phyloP scores from a whole-genome alignment of 2,113 vertebrate species.

The Leiothrix lutea region DNA sequence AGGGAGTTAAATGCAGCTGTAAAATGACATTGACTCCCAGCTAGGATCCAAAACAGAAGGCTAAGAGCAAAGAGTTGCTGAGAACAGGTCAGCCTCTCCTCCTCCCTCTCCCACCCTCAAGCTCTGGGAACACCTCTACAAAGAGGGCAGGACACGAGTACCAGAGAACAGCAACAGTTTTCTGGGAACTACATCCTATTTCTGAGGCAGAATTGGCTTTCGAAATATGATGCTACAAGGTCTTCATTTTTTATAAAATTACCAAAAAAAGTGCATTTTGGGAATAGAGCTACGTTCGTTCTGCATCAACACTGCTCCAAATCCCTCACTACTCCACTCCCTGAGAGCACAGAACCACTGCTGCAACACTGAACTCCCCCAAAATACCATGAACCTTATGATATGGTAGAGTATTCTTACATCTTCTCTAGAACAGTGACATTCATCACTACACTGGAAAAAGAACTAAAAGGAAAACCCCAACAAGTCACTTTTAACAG shows the following conservation, averaged over 20 bases:
- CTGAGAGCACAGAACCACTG: background rate
- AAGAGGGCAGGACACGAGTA: background rate
- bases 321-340: background rate
- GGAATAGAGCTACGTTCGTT: background rate
- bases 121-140: fast-evolving
- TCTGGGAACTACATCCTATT: background rate
- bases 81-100: background rate
- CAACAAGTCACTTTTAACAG: background rate
- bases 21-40: background rate
- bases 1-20: slow-evolving; percentile 15
- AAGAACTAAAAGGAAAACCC: background rate
- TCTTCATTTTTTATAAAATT: background rate
- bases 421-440: background rate
- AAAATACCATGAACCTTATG: background rate
- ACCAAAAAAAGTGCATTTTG: background rate
- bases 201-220: background rate
- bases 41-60: background rate
- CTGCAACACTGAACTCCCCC: background rate
- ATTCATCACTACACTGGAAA: background rate
- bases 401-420: fast-evolving
- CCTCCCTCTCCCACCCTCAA: background rate
- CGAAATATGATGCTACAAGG: background rate
- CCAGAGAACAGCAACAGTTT: background rate
- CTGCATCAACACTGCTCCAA: background rate
- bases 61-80: background rate